Percentiles rank a stretch among this genome's conserved stretches.
phyloP scores from a whole-genome alignment of 1,140 invertebrate species.

The Colletes gigas region DNA sequence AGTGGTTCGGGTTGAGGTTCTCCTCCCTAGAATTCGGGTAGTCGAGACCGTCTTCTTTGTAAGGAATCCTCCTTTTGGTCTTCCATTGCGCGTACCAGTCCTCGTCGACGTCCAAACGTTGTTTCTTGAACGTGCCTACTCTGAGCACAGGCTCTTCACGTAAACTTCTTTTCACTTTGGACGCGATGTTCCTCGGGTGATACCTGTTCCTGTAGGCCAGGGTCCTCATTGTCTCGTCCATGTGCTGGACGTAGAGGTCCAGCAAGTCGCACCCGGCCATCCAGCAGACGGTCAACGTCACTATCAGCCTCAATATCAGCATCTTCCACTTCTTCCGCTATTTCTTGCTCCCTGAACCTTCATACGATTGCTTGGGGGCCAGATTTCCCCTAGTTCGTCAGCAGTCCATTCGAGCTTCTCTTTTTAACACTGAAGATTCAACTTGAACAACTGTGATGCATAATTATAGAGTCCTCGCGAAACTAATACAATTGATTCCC shows the following conservation, averaged over 20 bases:
- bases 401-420: background rate
- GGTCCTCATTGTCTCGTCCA: constrained; percentile 77
- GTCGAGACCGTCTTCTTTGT: constrained; percentile 70
- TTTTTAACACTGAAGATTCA: background rate
- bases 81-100: constrained; percentile 62
- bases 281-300: constrained; percentile 61
- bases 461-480: background rate
- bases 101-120: constrained; percentile 73
- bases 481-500: too few species aligned
- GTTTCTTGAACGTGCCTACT: constrained; percentile 69
- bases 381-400: background rate
- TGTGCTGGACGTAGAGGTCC: constrained; percentile 79
- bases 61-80: constrained; percentile 51
- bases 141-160: constrained; percentile 54
- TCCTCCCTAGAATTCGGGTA: constrained; percentile 68
- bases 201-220: constrained; percentile 57
- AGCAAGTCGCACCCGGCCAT: constrained; percentile 70
- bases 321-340: constrained; percentile 56
- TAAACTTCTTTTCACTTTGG: constrained; percentile 64
- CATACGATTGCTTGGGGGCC: constrained; percentile 43
- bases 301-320: constrained; percentile 66
- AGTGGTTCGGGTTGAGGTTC: constrained; percentile 59
- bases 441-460: background rate
- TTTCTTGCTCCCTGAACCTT: constrained; percentile 25
- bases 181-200: constrained; percentile 43